phyloP scores from a whole-genome alignment of 2,888 invertebrate species.

The Mamestra brassicae region DNA sequence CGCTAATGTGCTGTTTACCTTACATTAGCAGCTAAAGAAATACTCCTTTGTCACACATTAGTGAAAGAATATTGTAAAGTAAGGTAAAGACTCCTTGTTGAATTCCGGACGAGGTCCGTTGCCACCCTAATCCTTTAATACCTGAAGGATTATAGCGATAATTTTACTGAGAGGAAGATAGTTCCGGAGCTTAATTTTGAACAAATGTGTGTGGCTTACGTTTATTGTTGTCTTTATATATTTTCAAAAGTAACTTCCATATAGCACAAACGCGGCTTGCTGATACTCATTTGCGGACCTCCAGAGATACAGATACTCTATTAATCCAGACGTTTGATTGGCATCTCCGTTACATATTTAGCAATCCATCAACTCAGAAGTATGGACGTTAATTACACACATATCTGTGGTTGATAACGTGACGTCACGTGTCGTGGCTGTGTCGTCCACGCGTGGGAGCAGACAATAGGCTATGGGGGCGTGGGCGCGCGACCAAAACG shows the following conservation, averaged over 20 bases:
- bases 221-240: slow-evolving; percentile 5
- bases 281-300: not conserved
- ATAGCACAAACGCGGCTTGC: not conserved
- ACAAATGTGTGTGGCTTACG: slow-evolving; percentile 1
- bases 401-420: slow-evolving; percentile 74
- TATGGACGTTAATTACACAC: slow-evolving; percentile 75
- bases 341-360: slow-evolving; percentile 44
- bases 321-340: slow-evolving; percentile 14
- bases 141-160: slow-evolving; percentile 59
- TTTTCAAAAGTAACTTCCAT: not conserved
- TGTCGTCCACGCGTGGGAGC: slow-evolving; percentile 76
- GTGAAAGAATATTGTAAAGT: slow-evolving; percentile 70
- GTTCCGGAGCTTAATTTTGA: slow-evolving; percentile 32
- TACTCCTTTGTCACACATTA: slow-evolving; percentile 78
- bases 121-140: slow-evolving; percentile 80
- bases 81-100: slow-evolving; percentile 66
- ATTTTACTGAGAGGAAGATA: slow-evolving; percentile 35
- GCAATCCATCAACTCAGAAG: slow-evolving; percentile 57
- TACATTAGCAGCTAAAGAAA: slow-evolving; percentile 82
- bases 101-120: slow-evolving; percentile 68
- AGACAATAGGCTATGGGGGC: slow-evolving; percentile 81
- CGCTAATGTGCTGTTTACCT: slow-evolving; percentile 86
- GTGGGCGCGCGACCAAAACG: slow-evolving; percentile 85
- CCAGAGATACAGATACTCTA: not conserved
- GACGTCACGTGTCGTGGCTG: slow-evolving; percentile 82